phyloP scores from a whole-genome alignment of 2,888 invertebrate genomes.

The Caenorhabditis auriculariae region DNA sequence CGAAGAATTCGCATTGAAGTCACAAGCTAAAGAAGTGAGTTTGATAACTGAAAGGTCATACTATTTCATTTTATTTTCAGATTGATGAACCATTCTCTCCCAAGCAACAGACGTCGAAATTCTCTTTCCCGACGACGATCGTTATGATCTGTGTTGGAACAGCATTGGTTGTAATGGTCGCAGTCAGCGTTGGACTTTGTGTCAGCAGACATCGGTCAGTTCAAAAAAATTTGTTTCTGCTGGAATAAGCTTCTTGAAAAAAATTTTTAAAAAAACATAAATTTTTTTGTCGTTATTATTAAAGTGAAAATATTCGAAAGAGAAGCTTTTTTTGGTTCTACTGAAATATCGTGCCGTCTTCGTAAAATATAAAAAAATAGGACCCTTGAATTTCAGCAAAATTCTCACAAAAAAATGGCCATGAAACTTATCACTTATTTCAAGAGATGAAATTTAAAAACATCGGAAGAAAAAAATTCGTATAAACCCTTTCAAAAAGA shows the following conservation, averaged over 20 bases:
- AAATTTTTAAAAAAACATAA: no score
- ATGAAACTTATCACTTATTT: not conserved
- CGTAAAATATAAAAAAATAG: not conserved
- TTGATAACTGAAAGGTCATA: not conserved
- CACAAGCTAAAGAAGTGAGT: conserved; percentile 10
- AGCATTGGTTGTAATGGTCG: conserved; percentile 54
- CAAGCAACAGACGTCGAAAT: conserved; percentile 5
- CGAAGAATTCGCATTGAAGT: conserved; percentile 24
- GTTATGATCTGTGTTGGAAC: conserved; percentile 56
- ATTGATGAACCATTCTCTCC: conserved; percentile 2
- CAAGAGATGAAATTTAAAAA: not conserved
- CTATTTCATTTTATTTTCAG: conserved; percentile 5
- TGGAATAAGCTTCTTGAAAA: not conserved
- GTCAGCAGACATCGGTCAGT: conserved; percentile 43
- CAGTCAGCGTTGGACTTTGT: conserved; percentile 57
- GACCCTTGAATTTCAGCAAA: not conserved
- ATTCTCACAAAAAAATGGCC: not conserved
- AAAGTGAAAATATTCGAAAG: no score
- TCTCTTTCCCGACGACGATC: conserved; percentile 45
- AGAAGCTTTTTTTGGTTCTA: no score
- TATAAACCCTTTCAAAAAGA: not conserved
- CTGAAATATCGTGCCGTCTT: not conserved
- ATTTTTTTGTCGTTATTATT: no score
- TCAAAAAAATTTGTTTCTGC: conserved; percentile 6
- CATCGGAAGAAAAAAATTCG: not conserved